Percentiles rank a stretch among this genome's conserved stretches.
Conservation (phyloP, 35 echinoderm and acorn worm genomes). For the Stichopus chloronotus region DNA sequence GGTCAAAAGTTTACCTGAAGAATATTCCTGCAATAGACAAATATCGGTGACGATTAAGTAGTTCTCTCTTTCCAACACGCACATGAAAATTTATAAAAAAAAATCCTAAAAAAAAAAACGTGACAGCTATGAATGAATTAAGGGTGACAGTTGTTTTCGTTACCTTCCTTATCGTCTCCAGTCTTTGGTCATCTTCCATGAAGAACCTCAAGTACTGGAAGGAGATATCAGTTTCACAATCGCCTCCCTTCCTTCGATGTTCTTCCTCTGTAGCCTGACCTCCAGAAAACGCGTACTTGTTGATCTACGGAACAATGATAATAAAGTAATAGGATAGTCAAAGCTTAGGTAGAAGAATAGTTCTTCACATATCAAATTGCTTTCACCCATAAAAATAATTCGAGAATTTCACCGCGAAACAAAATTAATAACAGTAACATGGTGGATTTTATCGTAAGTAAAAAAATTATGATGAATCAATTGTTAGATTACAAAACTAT, state of each 20-base stretch:
- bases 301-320: constrained; percentile 58
- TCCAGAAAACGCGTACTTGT: constrained; percentile 97
- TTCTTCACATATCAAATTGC: neutral
- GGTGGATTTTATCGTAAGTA: too few species aligned
- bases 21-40: constrained; percentile 65
- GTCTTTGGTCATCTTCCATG: constrained; percentile 82
- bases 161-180: constrained; percentile 82
- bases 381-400: neutral
- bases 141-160: neutral
- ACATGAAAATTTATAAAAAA: too few species aligned
- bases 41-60: neutral
- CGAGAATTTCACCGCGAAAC: neutral
- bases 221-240: constrained; percentile 90
- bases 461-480: too few species aligned
- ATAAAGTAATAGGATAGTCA: neutral
- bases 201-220: constrained; percentile 97
- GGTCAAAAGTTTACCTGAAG: constrained; percentile 67
- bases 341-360: too few species aligned
- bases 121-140: too few species aligned
- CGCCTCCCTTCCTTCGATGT: constrained; percentile 89
- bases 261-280: constrained; percentile 84
- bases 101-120: too few species aligned
- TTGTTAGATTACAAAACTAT: too few species aligned
- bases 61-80: too few species aligned
- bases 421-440: too few species aligned